Conservation (phyloP, 1,140 invertebrate species). For the Paracyclopina nana region DNA sequence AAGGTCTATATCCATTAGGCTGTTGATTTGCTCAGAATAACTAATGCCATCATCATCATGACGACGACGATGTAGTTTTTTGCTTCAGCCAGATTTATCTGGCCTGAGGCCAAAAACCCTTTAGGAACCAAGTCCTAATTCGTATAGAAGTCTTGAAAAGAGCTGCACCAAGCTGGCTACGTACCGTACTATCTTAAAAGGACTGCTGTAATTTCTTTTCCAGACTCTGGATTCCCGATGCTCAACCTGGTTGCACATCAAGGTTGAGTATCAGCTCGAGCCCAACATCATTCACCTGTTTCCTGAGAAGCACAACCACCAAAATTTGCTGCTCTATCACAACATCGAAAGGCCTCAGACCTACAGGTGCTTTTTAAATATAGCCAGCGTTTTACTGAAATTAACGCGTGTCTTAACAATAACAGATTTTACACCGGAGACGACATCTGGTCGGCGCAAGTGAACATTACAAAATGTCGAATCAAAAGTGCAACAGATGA, state of each 20-base stretch:
- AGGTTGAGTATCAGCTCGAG: constrained; percentile 5
- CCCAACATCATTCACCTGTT: constrained; percentile 3
- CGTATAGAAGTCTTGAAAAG: no score
- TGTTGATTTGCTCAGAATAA: no score
- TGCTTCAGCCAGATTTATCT: no score
- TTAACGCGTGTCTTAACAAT: neutral
- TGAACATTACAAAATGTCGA: neutral
- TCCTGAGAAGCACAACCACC: constrained; percentile 5
- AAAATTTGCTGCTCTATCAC: neutral
- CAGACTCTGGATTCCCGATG: no score
- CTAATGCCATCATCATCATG: no score
- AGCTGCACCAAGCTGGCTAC: no score
- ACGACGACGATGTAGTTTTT: no score
- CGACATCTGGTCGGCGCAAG: neutral
- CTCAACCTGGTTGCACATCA: neutral
- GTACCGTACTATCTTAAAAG: no score
- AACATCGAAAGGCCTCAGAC: neutral
- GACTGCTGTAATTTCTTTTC: no score
- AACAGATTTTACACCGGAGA: constrained; percentile 1
- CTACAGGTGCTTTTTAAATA: neutral
- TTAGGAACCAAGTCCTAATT: no score
- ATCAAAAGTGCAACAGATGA: neutral
- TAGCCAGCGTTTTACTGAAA: neutral
- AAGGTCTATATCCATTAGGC: no score
- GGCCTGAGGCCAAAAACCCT: no score